These are phyloP conservation scores for Procambarus clarkii DNA, from an alignment of 1,140 invertebrate genomes.

Conservation along the genomic window DNA sequence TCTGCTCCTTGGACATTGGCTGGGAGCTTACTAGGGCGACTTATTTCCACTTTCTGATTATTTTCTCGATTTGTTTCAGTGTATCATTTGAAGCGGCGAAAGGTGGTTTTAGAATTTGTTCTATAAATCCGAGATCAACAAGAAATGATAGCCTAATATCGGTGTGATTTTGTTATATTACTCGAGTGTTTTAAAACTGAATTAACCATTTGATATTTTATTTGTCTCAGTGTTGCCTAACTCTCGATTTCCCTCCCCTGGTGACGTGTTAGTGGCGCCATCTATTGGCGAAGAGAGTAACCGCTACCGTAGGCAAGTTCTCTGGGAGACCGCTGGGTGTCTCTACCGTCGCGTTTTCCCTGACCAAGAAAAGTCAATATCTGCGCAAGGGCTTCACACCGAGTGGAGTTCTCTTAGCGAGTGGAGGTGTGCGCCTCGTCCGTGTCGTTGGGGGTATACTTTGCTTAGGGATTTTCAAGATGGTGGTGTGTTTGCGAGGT, in stretches of 20 bases:
- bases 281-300: slow-evolving; percentile 38
- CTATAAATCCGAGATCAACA: too few species aligned
- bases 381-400: slow-evolving; percentile 62
- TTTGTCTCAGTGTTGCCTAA: not conserved
- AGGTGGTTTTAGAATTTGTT: too few species aligned
- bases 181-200: not conserved
- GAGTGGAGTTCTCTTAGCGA: slow-evolving; percentile 51
- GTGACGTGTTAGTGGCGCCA: not conserved
- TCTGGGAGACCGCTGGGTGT: not conserved
- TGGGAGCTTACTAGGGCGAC: too few species aligned
- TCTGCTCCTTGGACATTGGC: too few species aligned
- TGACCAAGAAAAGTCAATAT: slow-evolving; percentile 63
- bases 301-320: not conserved
- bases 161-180: too few species aligned
- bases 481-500: slow-evolving; percentile 32
- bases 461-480: slow-evolving; percentile 26
- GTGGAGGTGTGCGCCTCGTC: slow-evolving; percentile 49
- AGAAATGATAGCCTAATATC: too few species aligned
- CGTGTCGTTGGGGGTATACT: slow-evolving; percentile 30
- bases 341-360: slow-evolving; percentile 40
- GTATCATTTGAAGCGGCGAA: too few species aligned
- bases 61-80: too few species aligned
- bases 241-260: not conserved
- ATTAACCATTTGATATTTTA: not conserved
- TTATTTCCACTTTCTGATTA: too few species aligned